A percentile compares a stretch with the other conserved stretches of the same genome.
phyloP scores from a whole-genome alignment of 2,113 vertebrate species.

The Hipposideros armiger region DNA sequence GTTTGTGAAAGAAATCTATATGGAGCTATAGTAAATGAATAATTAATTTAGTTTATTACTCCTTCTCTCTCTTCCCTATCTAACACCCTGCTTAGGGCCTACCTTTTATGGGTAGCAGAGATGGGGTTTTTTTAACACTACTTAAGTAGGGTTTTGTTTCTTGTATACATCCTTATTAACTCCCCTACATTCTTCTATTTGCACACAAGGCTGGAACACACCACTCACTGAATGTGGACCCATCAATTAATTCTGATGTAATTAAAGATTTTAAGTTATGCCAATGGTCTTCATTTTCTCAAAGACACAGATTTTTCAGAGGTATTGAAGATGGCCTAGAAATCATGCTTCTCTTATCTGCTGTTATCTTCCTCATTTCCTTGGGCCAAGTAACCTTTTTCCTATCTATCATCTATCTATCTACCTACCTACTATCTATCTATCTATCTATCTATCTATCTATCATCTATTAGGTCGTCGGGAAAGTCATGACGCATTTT shows the following conservation, averaged over 20 bases:
- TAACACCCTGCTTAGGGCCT: not conserved
- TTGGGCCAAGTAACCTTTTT: not conserved
- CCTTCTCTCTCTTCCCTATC: not conserved
- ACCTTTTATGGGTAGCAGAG: not conserved
- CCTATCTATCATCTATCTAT: not conserved
- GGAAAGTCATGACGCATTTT: no score
- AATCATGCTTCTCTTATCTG: not conserved
- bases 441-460: not conserved
- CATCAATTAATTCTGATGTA: conserved; percentile 79
- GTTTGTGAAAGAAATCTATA: not conserved
- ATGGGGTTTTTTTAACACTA: not conserved
- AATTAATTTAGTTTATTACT: not conserved
- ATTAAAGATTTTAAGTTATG: conserved; percentile 82
- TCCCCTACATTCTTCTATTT: not conserved
- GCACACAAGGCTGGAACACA: not conserved
- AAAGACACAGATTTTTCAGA: conserved; percentile 73
- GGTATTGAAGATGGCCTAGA: conserved; percentile 78
- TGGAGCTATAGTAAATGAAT: not conserved
- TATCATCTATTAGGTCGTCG: no score
- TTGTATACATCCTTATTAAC: not conserved
- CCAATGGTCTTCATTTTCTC: conserved; percentile 84
- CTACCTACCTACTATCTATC: not conserved
- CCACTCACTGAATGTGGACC: conserved; percentile 55
- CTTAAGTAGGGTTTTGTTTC: not conserved
- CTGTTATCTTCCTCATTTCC: not conserved